Evolutionary conservation across 35 echinoderm and acorn worm species (phyloP), one percentile per base, ranked within the genome.

Genomic region (Strongylocentrotus purpuratus): DNA sequence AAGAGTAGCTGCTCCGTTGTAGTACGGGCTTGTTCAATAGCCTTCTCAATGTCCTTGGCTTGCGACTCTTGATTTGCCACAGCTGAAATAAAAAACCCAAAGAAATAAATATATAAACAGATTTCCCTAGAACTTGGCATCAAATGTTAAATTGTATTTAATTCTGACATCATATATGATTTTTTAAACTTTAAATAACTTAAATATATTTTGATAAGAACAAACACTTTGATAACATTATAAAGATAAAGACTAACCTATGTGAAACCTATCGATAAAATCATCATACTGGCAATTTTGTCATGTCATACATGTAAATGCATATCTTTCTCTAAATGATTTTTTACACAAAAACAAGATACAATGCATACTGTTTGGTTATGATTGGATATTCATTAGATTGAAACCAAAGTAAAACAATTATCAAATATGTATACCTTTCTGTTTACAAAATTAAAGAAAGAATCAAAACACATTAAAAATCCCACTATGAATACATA

Each of bases 1-100:
- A 97, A 97, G 50, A 97, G 94, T 18, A 97, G 61, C 48, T 95
- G 89, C 85, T 97, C 94, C 18, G 47, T 86, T 45, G 95, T 96
- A 47, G 87, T 33, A 2, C 60, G 32, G 11, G 94, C 88, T 32
- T 97, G 70, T 86, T 96, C 86, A 52, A 97, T 96, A 7, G 94
- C 94, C 22, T 13, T 31, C 60, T 96, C 45, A 11, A 97, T 61
- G 55, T 95, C 94, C 48, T 94, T 85, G 33, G 95, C 94, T 61
- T 94, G 96, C 32, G 88, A 94, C 86, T 95, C 94, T 31, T 97
- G 94, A 46, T 90, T 91, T 48, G 94, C 95, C 35, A 91, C 94
- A 35, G 92, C 97, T 97, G 92, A 25, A 15, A 85, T n/a, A n/a
- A n/a, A 46, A 45, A 94, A 59, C 11, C n/a, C n/a, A n/a, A n/a